A percentile compares a stretch with the other conserved stretches of the same genome.
phyloP scores from a whole-genome alignment of 2,888 invertebrate species.

The Gibbula magus region DNA sequence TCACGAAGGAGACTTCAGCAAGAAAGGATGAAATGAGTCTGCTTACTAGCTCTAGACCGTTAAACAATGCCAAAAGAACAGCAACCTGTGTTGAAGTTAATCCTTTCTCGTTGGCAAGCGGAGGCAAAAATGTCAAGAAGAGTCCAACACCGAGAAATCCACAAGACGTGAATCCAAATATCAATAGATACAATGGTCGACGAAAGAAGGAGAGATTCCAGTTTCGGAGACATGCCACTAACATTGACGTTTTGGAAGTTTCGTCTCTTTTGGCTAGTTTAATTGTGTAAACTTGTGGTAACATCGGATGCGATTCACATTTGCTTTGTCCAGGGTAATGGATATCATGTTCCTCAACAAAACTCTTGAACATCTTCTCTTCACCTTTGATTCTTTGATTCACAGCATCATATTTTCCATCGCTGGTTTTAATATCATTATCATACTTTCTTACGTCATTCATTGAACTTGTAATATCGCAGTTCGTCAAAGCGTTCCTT shows the following conservation, averaged over 20 bases:
- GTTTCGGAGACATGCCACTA: neutral
- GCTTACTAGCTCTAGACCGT: neutral
- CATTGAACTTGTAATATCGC: no score
- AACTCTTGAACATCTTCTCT: no score
- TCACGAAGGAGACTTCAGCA: neutral
- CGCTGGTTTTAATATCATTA: no score
- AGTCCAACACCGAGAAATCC: neutral
- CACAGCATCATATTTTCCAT: no score
- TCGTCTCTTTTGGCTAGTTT: neutral
- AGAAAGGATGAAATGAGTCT: neutral
- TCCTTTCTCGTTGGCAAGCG: constrained; percentile 12
- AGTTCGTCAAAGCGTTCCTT: no score
- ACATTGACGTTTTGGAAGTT: neutral
- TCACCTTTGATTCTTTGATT: no score
- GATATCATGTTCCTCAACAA: no score
- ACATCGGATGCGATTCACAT: no score
- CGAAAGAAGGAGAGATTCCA: neutral
- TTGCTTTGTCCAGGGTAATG: no score
- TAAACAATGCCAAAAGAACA: neutral
- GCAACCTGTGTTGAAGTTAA: neutral
- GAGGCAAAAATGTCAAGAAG: neutral
- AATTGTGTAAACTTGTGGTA: no score
- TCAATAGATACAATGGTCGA: neutral
- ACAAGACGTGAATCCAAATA: neutral
- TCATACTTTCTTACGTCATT: no score